Conservation (phyloP, 2,797 vertebrate species). For the Apodemus agrarius region DNA sequence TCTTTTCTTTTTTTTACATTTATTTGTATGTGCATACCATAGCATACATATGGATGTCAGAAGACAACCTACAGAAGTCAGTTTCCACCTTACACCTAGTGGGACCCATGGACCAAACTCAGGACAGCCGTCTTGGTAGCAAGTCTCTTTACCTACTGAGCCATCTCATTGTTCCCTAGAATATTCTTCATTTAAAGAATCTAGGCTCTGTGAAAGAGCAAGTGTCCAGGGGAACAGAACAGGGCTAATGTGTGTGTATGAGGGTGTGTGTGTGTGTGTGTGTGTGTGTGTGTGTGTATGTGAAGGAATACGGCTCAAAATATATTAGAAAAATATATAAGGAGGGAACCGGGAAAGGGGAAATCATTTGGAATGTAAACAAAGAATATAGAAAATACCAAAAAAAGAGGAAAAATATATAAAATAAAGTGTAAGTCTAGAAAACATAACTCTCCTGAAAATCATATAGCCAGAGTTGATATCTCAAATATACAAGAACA, state of each 20-base stretch:
- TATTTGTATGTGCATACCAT: background rate
- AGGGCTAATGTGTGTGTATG: background rate
- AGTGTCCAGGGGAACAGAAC: background rate
- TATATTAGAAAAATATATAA: background rate
- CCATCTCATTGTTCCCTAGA: background rate
- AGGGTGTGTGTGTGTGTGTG: too few relatives aligned
- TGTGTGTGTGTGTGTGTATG: too few relatives aligned
- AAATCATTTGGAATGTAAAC: too few relatives aligned
- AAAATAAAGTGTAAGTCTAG: background rate
- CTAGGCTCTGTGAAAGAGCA: background rate
- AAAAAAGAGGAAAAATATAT: background rate
- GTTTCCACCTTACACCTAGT: background rate
- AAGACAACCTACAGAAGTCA: background rate
- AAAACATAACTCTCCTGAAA: background rate
- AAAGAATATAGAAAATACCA: too few relatives aligned
- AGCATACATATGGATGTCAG: background rate
- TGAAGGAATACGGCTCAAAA: background rate
- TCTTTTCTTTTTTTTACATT: background rate
- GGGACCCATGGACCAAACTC: background rate
- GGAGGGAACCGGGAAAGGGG: too few relatives aligned
- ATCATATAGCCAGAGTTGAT: background rate
- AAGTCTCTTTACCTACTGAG: background rate
- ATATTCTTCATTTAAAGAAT: background rate
- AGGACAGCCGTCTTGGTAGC: background rate
- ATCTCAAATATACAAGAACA: background rate